Evolutionary conservation across 1,140 invertebrate species (phyloP).

Genomic region (Cotesia typhae): DNA sequence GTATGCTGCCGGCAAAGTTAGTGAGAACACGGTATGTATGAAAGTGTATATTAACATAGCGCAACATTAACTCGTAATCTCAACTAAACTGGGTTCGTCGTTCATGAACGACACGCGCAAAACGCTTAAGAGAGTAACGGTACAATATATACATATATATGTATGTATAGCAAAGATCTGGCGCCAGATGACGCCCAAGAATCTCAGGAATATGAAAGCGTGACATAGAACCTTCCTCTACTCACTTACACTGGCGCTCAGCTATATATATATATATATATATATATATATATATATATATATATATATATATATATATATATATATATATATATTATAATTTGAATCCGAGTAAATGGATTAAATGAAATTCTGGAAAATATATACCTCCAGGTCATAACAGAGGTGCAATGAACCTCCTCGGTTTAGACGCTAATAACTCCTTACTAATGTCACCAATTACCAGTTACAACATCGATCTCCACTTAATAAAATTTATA

Average conservation of each 20-base stretch:
- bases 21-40: not conserved
- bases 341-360: slow-evolving; percentile 36
- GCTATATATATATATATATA: slow-evolving; percentile 8
- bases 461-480: no score
- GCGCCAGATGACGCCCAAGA: slow-evolving; percentile 16
- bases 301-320: no score
- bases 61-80: slow-evolving; percentile 26
- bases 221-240: not conserved
- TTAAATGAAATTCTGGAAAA: slow-evolving; percentile 28
- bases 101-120: slow-evolving; percentile 19
- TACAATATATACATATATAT: not conserved
- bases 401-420: no score
- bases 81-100: slow-evolving; percentile 1
- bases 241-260: not conserved
- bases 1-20: not conserved
- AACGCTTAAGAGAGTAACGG: slow-evolving; percentile 5
- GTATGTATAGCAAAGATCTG: no score
- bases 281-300: no score
- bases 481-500: no score
- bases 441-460: no score
- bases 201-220: not conserved
- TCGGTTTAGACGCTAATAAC: no score
- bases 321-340: slow-evolving; percentile 22
- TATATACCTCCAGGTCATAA: not conserved
- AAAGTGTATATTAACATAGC: slow-evolving; percentile 4